Conservation (phyloP, 2,888 invertebrate species). For the Strigamia transsilvanica region DNA sequence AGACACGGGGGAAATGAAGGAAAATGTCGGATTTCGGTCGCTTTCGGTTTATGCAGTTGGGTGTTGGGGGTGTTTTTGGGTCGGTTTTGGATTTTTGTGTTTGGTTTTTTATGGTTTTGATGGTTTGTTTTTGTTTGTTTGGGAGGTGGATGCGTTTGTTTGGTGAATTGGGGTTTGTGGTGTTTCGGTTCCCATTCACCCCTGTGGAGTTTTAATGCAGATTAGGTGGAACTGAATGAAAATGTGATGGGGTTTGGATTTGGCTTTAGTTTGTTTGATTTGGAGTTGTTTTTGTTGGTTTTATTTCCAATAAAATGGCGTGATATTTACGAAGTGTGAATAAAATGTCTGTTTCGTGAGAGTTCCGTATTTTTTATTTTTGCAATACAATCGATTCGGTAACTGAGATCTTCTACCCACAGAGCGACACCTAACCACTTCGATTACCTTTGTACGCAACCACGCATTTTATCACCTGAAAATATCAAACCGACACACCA, state of each 20-base stretch:
- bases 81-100: neutral
- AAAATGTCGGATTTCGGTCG: neutral
- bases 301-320: too few relatives aligned
- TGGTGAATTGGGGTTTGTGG: neutral
- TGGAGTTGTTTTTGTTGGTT: neutral
- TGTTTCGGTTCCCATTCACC: neutral
- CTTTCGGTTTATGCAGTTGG: neutral
- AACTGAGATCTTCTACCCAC: too few relatives aligned
- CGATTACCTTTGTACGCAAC: too few relatives aligned
- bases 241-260: neutral
- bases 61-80: neutral
- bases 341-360: too few relatives aligned
- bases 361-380: too few relatives aligned
- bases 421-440: too few relatives aligned
- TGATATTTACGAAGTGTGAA: too few relatives aligned
- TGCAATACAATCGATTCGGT: too few relatives aligned
- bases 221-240: neutral
- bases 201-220: conserved; percentile 4
- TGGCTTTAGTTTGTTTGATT: neutral
- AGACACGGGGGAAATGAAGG: conserved; percentile 46
- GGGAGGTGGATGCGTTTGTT: neutral
- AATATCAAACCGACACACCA: too few relatives aligned
- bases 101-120: neutral
- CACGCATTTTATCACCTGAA: too few relatives aligned
- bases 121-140: neutral